A percentile compares a stretch with the other conserved stretches of the same genome.
Evolutionary conservation across 2,113 vertebrate genomes (phyloP).

Genomic region (Siniperca knerii): DNA sequence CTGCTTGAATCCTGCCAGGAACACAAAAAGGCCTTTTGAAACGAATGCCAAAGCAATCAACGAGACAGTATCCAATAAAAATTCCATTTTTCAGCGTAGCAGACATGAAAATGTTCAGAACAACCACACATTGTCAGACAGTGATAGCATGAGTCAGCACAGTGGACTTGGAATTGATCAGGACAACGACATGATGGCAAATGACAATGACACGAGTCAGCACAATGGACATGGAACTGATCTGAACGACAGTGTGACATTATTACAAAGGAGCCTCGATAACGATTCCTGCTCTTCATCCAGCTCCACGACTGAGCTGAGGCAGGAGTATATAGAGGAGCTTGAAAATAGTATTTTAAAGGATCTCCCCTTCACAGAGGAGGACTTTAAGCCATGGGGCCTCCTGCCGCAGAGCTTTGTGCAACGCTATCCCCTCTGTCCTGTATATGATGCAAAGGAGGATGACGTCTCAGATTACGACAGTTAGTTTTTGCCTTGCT

Average conservation of each 20-base stretch:
- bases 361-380: constrained; percentile 63
- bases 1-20: constrained; percentile 15
- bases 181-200: neutral
- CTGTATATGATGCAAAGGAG: neutral
- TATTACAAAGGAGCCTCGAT: neutral
- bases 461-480: neutral
- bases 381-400: constrained; percentile 48
- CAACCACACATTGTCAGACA: neutral
- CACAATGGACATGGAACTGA: neutral
- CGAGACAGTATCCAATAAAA: neutral
- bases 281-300: neutral
- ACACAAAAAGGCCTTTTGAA: neutral
- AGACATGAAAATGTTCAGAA: neutral
- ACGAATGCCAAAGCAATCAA: neutral
- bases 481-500: neutral
- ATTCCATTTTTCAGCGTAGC: neutral
- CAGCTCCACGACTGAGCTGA: neutral
- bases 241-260: neutral
- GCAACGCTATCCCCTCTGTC: constrained; percentile 6
- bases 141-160: constrained; percentile 21
- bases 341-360: constrained; percentile 63
- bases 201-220: neutral
- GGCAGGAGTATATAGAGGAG: constrained; percentile 30
- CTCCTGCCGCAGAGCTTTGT: constrained; percentile 29
- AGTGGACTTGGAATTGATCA: neutral